Percentiles rank a stretch among this genome's conserved stretches.
Evolutionary conservation across 2,797 vertebrate genomes (phyloP).

Genomic region (Streptopelia turtur): DNA sequence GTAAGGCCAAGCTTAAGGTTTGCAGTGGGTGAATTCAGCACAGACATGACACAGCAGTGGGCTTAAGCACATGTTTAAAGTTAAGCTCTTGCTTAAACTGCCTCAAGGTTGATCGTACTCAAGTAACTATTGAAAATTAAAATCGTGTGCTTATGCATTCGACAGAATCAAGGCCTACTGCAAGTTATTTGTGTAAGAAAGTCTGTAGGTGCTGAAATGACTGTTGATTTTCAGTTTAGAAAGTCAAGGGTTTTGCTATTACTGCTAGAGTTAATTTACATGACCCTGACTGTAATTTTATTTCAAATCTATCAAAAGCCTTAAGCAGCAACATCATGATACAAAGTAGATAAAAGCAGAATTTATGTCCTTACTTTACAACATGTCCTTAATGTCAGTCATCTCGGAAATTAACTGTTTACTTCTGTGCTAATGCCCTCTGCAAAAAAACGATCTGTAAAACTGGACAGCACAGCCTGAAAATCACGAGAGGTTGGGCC

Average conservation of each 20-base stretch:
- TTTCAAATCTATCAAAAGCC: conserved; percentile 17
- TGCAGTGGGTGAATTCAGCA: background rate
- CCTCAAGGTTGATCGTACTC: background rate
- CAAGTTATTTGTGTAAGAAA: background rate
- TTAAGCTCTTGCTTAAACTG: background rate
- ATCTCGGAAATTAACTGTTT: conserved; percentile 5
- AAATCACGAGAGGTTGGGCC: background rate
- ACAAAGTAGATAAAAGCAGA: background rate
- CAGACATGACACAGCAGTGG: background rate
- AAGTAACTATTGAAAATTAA: background rate
- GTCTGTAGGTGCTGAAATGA: background rate
- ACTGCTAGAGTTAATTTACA: conserved; percentile 1
- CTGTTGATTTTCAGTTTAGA: background rate
- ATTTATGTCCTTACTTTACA: background rate
- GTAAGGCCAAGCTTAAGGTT: background rate
- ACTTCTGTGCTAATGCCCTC: background rate
- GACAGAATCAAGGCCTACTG: background rate
- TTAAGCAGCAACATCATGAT: background rate
- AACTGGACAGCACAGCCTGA: background rate
- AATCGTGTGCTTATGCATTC: background rate
- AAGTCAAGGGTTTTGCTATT: background rate
- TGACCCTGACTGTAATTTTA: background rate
- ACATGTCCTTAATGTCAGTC: background rate
- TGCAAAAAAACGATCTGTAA: background rate
- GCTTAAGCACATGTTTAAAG: background rate